Base-by-base conservation (phyloP, 2,797 vertebrate genomes). In the Acropternis orthonyx region DNA sequence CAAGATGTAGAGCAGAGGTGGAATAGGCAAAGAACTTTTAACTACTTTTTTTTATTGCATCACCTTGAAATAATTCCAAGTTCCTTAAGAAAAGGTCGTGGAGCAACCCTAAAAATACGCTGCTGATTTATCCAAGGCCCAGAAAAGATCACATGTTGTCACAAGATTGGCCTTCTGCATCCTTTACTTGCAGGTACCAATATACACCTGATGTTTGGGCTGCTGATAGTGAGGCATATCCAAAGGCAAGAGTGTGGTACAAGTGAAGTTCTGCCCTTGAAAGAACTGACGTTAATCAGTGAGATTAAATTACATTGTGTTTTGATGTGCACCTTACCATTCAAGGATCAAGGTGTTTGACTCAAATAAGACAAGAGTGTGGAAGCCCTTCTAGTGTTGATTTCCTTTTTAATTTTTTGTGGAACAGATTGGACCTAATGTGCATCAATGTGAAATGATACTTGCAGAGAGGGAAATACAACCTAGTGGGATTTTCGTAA, bases 71-170 rank as follows among this genome's bases (percentile, higher is more conserved):
- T 12, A 54, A 61, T 3, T 56, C 56, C 1, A 43, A 46, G 23
- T 66, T 76, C 19, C 12, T 43, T 34, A 30, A 21, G 36, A 51
- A 23, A 27, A 46, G 1, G 4, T 71, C 5, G 6, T 10, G 10
- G 24, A 74, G 12, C 26, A 65, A 3, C 68, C 32, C 8, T 61
- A 41, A 56, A 65, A 79, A 39, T 52, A 7, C 0, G 0, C 37
- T 67, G 28, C 17, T 48, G 49, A 14, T 66, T 41, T 74, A 22
- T 69, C 22, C 9, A 34, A 58, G 41, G 39, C 39, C 16, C 5
- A 10, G n/a, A n/a, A 68, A 82, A 86, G 27, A 61, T 24, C 16
- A 7, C 0, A 0, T 37, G 8, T 44, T 58, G 10, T 68, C 58
- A 67, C 28, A 63, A 12, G 67, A 52, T 21, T 44, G 6, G 30